Conservation (phyloP, 2,797 vertebrate species). For the Lagorchestes hirsutus region DNA sequence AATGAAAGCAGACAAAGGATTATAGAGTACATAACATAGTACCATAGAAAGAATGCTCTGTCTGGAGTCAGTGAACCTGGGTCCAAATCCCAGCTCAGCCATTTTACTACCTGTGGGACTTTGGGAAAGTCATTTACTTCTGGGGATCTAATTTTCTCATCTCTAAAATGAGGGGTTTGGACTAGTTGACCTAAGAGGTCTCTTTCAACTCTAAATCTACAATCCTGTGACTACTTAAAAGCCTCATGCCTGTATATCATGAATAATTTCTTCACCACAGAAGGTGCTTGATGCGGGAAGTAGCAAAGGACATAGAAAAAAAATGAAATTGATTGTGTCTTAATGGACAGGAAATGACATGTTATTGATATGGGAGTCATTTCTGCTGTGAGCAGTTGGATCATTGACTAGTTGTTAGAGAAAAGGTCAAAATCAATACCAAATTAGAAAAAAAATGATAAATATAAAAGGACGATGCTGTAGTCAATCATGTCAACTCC, state of each 20-base stretch:
- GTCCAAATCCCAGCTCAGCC: background rate
- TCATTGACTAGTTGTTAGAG: background rate
- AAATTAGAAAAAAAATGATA: background rate
- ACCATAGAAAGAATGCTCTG: background rate
- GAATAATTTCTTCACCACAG: background rate
- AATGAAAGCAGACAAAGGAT: background rate
- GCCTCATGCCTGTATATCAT: background rate
- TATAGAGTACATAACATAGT: background rate
- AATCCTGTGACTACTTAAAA: background rate
- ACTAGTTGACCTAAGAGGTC: background rate
- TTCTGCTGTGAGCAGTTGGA: background rate
- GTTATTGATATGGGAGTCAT: background rate
- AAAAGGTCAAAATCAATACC: background rate
- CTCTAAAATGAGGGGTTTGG: background rate
- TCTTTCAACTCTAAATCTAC: background rate
- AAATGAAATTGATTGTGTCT: background rate
- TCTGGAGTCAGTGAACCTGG: background rate
- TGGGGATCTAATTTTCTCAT: background rate
- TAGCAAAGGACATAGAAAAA: background rate
- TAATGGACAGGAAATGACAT: background rate
- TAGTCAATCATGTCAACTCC: background rate
- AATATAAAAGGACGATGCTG: background rate
- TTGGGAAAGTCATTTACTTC: background rate
- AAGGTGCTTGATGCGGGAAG: background rate
- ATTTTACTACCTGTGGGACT: background rate